Evolutionary conservation across 2,888 invertebrate species (phyloP).

Genomic region (Amphimallon solstitiale): DNA sequence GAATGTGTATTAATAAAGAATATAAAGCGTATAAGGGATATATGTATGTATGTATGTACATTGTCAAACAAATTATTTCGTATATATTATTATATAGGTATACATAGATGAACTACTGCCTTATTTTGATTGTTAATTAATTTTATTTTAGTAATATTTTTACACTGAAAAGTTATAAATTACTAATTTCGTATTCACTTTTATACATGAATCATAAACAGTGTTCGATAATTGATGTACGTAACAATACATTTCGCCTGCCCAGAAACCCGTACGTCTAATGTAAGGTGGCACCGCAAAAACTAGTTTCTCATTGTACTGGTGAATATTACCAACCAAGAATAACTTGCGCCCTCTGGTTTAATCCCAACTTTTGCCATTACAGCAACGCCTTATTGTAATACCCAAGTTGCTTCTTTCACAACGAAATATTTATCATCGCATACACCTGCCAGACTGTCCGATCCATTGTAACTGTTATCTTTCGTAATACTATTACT

Average conservation of each 20-base stretch:
- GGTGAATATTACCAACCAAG: conserved; percentile 59
- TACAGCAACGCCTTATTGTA: conserved; percentile 59
- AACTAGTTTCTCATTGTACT: conserved; percentile 59
- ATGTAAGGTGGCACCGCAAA: conserved; percentile 56
- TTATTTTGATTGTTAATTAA: too few relatives aligned
- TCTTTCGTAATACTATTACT: conserved; percentile 11
- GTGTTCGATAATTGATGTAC: conserved; percentile 50
- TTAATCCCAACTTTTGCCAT: conserved; percentile 62
- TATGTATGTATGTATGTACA: too few relatives aligned
- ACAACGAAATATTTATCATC: conserved; percentile 57
- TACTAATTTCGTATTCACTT: too few relatives aligned
- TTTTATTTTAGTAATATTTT: too few relatives aligned
- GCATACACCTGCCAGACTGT: conserved; percentile 49
- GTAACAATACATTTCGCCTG: conserved; percentile 51
- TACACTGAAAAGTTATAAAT: too few relatives aligned
- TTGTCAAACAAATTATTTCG: too few relatives aligned
- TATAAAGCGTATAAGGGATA: too few relatives aligned
- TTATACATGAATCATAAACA: conserved; percentile 45
- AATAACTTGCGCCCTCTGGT: conserved; percentile 59
- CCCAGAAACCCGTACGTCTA: conserved; percentile 52
- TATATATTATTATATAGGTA: too few relatives aligned
- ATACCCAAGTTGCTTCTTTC: conserved; percentile 59
- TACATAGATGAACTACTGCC: too few relatives aligned
- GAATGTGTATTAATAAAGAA: too few relatives aligned
- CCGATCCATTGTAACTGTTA: conserved; percentile 17